These are phyloP conservation scores for Pseudomyrmex gracilis DNA, from an alignment of 1,140 invertebrate genomes.

Conservation along the genomic window DNA sequence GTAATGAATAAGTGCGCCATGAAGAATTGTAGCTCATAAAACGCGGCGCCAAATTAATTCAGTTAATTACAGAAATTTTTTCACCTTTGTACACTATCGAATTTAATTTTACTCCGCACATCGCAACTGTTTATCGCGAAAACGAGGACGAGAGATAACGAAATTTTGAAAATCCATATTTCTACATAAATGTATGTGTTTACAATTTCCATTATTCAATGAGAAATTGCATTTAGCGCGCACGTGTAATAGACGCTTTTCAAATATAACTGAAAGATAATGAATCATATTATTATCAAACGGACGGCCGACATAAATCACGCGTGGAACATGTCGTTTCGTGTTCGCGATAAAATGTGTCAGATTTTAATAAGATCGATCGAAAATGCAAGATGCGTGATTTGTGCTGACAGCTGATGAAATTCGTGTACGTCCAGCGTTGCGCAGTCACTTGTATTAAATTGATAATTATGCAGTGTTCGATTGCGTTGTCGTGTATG, in stretches of 20 bases:
- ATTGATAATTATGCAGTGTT: constrained; percentile 53
- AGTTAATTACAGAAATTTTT: constrained; percentile 30
- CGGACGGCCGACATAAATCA: constrained; percentile 64
- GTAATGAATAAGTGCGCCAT: background rate
- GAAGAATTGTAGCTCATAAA: constrained; percentile 2
- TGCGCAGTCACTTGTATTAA: constrained; percentile 29
- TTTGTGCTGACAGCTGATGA: constrained; percentile 50
- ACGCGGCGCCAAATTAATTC: constrained; percentile 30
- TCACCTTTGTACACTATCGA: background rate
- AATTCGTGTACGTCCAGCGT: constrained; percentile 34
- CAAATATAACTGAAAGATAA: constrained; percentile 52
- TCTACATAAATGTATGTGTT: constrained; percentile 9
- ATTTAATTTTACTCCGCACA: background rate
- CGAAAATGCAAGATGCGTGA: constrained; percentile 66
- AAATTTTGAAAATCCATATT: constrained; percentile 47
- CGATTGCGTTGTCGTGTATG: constrained; percentile 31
- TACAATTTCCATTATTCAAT: constrained; percentile 44
- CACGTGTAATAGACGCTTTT: constrained; percentile 45
- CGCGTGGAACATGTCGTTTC: constrained; percentile 43
- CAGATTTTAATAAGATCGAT: constrained; percentile 68
- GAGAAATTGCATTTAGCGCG: constrained; percentile 43
- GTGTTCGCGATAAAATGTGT: constrained; percentile 64
- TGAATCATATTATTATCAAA: constrained; percentile 65
- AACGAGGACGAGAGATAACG: background rate
- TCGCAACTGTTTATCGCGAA: constrained; percentile 1